Percentiles rank a stretch among this genome's conserved stretches.
phyloP scores from a whole-genome alignment of 2,888 invertebrate genomes.

The Drosophila conformis region DNA sequence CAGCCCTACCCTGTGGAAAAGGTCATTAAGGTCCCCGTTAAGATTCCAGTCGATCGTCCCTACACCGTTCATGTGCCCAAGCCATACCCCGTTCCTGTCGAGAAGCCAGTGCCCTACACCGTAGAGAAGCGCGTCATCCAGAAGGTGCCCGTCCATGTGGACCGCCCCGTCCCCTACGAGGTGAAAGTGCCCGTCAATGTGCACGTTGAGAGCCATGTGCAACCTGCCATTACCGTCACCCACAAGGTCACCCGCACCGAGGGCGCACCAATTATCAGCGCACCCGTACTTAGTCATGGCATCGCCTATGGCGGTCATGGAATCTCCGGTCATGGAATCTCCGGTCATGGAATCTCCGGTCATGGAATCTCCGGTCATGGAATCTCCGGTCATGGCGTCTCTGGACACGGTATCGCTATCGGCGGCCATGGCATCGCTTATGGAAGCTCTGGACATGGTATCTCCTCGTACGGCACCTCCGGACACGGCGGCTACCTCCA shows the following conservation, averaged over 20 bases:
- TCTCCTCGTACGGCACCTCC: conserved; percentile 47
- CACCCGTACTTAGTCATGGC: conserved; percentile 58
- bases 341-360: conserved; percentile 45
- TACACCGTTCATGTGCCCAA: conserved; percentile 87
- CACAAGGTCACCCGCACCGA: conserved; percentile 65
- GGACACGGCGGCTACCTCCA: conserved; percentile 74
- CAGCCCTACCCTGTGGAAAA: conserved; percentile 87
- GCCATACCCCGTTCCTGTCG: conserved; percentile 88
- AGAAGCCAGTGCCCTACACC: conserved; percentile 87
- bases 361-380: conserved; percentile 1
- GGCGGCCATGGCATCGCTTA: conserved; percentile 32
- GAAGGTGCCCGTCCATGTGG: conserved; percentile 88
- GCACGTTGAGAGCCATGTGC: conserved; percentile 82
- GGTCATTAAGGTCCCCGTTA: conserved; percentile 88
- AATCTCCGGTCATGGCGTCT: conserved; percentile 37
- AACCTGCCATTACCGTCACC: conserved; percentile 64
- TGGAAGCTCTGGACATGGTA: conserved; percentile 35
- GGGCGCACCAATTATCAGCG: conserved; percentile 57
- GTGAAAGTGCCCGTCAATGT: conserved; percentile 88
- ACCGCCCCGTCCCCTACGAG: conserved; percentile 89
- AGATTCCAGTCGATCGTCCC: conserved; percentile 89
- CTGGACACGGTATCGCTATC: conserved; percentile 4
- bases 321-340: conserved; percentile 24
- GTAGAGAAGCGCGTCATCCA: conserved; percentile 87
- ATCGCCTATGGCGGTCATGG: conserved; percentile 42